A percentile compares a stretch with the other conserved stretches of the same genome.
These are phyloP conservation scores for Rhinella marina DNA, from an alignment of 2,797 vertebrate species.

Conservation along the genomic window DNA sequence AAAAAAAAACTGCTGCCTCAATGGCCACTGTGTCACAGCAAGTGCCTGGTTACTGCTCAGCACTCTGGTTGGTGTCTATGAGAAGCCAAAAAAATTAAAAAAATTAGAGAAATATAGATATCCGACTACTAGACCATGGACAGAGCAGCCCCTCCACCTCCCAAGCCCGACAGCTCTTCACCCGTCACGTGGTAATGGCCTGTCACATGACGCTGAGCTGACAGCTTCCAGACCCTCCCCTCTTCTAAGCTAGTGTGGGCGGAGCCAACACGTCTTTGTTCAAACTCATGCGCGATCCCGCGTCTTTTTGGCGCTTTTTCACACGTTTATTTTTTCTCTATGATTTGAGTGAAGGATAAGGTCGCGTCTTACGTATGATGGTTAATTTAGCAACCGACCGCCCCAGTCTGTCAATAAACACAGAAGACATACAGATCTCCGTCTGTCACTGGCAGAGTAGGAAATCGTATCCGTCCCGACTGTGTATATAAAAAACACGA, in stretches of 20 bases:
- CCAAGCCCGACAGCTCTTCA: too few relatives aligned
- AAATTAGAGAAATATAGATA: too few relatives aligned
- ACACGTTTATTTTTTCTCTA: neutral
- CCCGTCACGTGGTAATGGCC: neutral
- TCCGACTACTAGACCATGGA: neutral
- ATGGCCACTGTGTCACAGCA: too few relatives aligned
- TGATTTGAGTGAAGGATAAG: too few relatives aligned
- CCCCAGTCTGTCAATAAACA: neutral
- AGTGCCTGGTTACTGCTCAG: too few relatives aligned
- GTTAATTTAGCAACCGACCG: neutral
- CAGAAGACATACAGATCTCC: neutral
- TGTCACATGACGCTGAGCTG: slow-evolving; percentile 16
- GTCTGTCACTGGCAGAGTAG: neutral
- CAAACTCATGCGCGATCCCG: neutral
- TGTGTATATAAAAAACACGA: neutral
- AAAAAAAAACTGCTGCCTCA: too few relatives aligned
- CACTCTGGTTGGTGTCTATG: too few relatives aligned
- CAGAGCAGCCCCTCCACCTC: neutral
- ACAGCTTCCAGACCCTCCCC: neutral
- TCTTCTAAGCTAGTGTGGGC: neutral
- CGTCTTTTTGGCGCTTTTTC: neutral
- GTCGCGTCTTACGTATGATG: too few relatives aligned
- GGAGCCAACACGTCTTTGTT: slow-evolving; percentile 19
- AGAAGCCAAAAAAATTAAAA: too few relatives aligned
- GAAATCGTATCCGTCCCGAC: neutral